Conservation (phyloP, 2,113 vertebrate species). For the Tupaia chinensis region DNA sequence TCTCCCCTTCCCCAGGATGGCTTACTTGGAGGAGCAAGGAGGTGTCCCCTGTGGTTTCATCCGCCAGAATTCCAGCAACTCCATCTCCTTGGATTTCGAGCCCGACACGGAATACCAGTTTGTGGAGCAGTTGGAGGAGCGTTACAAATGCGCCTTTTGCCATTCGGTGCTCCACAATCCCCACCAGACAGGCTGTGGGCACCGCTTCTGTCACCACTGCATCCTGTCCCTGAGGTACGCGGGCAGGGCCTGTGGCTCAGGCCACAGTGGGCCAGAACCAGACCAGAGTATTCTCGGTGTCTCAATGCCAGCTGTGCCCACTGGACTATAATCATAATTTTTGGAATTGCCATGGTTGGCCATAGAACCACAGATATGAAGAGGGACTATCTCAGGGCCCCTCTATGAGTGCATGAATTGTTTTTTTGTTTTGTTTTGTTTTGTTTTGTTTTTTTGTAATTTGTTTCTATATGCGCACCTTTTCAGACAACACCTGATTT, state of each 20-base stretch:
- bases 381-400: neutral
- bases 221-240: conserved; percentile 89
- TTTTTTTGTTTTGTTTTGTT: neutral
- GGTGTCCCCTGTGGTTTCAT: conserved; percentile 72
- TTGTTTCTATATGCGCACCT: neutral
- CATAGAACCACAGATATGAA: neutral
- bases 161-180: conserved; percentile 90
- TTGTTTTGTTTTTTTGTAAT: neutral
- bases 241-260: neutral
- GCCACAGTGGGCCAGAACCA: neutral
- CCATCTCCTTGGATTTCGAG: conserved; percentile 89
- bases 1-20: conserved; percentile 50
- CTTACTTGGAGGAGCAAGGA: conserved; percentile 82
- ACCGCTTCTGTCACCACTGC: conserved; percentile 93
- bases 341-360: neutral
- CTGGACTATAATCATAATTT: neutral
- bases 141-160: conserved; percentile 91
- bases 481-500: neutral
- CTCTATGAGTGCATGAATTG: neutral
- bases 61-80: conserved; percentile 87
- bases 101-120: conserved; percentile 86
- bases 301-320: rapidly evolving
- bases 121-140: conserved; percentile 89
- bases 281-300: neutral
- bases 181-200: conserved; percentile 93